These are phyloP conservation scores for Leptobrachium ailaonicum DNA, from an alignment of 2,113 vertebrate species.

Conservation along the genomic window DNA sequence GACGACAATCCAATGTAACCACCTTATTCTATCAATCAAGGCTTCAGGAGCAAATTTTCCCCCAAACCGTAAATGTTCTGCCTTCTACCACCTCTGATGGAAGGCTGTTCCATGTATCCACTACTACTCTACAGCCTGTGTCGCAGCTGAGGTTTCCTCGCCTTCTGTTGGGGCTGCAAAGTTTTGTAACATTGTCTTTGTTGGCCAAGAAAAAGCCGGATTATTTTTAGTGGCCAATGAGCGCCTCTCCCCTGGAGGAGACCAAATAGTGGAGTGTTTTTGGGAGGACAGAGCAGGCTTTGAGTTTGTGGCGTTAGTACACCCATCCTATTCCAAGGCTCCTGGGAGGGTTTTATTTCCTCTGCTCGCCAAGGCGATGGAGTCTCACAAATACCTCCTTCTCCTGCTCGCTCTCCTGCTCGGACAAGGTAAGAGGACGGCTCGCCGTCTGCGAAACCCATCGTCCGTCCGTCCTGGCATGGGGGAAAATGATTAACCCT, in stretches of 20 bases:
- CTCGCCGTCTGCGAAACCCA: background rate
- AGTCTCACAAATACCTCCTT: constrained; percentile 1
- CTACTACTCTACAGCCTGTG: background rate
- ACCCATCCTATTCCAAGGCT: constrained; percentile 22
- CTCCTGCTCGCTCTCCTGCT: constrained; percentile 8
- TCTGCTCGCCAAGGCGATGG: constrained; percentile 8
- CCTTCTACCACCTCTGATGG: background rate
- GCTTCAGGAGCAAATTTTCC: no score
- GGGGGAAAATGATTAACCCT: background rate
- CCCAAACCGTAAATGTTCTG: background rate
- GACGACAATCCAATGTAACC: no score
- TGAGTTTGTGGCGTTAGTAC: constrained; percentile 16
- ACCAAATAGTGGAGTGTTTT: background rate
- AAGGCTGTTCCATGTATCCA: background rate
- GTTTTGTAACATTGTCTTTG: background rate
- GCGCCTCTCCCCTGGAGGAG: background rate
- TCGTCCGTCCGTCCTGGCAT: background rate
- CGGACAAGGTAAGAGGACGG: constrained; percentile 4
- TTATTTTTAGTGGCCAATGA: constrained; percentile 43
- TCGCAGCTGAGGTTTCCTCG: background rate
- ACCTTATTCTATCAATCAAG: no score
- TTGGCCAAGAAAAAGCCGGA: constrained; percentile 26
- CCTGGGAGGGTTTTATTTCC: constrained; percentile 10
- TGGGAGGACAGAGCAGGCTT: constrained; percentile 38
- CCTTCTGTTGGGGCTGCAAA: background rate